Evolutionary conservation across 2,888 invertebrate genomes (phyloP).

Genomic region (Athalia circularis): DNA sequence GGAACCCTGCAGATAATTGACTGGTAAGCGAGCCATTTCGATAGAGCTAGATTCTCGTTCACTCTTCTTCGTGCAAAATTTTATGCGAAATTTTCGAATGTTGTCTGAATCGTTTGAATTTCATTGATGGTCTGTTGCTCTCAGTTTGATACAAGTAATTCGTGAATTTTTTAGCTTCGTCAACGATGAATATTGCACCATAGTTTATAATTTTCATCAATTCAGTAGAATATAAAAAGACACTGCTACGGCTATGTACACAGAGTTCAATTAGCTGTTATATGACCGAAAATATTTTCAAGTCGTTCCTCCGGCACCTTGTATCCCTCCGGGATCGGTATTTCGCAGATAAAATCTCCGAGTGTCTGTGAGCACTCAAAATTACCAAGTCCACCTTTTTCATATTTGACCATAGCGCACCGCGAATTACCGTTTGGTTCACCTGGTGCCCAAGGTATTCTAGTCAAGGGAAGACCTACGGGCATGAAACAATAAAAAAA

Average conservation of each 20-base stretch:
- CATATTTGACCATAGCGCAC: slow-evolving; percentile 14
- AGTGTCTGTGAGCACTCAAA: neutral
- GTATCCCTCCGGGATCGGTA: neutral
- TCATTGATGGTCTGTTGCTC: too few species aligned
- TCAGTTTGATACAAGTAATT: too few species aligned
- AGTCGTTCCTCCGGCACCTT: neutral
- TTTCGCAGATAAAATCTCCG: slow-evolving; percentile 25
- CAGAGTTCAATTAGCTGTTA: neutral
- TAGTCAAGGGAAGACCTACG: slow-evolving; percentile 1
- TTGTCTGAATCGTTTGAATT: too few species aligned
- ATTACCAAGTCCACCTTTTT: slow-evolving; percentile 24
- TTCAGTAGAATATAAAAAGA: neutral
- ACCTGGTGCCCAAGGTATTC: slow-evolving; percentile 5
- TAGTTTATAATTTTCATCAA: neutral
- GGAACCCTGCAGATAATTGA: too few species aligned
- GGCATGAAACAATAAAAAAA: neutral
- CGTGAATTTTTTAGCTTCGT: too few species aligned
- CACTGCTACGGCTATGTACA: neutral
- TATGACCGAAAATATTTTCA: neutral
- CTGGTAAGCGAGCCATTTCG: too few species aligned
- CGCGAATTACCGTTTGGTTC: slow-evolving; percentile 10
- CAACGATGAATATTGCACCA: neutral
- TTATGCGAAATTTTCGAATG: too few species aligned
- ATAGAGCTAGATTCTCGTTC: too few species aligned
- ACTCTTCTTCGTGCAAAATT: too few species aligned